Conservation (phyloP, 2,888 invertebrate genomes). For the Lycophotia porphyrea region DNA sequence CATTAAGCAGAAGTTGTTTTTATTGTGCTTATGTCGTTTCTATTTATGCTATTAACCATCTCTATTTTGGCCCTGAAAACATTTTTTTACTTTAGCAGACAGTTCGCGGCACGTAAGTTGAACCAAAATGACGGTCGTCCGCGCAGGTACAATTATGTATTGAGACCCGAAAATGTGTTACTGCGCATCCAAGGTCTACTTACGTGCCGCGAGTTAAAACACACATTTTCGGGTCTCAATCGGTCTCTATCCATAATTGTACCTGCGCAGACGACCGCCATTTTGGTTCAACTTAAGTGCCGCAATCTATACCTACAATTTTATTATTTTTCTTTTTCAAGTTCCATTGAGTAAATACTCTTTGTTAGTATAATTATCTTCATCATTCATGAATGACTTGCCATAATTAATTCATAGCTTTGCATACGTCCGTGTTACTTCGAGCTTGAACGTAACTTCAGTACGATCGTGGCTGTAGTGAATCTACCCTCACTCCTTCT, state of each 20-base stretch:
- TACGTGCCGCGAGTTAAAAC: no score
- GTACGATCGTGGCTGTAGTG: conserved; percentile 13
- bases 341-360: not conserved
- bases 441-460: conserved; percentile 14
- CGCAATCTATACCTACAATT: not conserved
- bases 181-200: no score
- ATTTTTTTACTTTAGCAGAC: not conserved
- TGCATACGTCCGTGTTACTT: conserved; percentile 13
- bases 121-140: no score
- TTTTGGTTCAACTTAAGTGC: no score
- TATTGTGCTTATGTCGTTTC: not conserved
- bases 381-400: conserved; percentile 22
- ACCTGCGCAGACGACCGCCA: no score
- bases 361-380: not conserved
- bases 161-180: no score
- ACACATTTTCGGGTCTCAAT: no score
- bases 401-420: conserved; percentile 17
- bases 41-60: not conserved
- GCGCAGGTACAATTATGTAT: no score
- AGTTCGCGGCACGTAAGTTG: no score
- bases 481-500: conserved; percentile 17
- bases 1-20: not conserved
- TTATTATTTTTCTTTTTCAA: not conserved
- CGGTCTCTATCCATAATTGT: no score
- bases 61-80: not conserved